Evolutionary conservation across 2,113 vertebrate species (phyloP), one percentile per base, ranked within the genome.

Genomic region (Nematolebias whitei): DNA sequence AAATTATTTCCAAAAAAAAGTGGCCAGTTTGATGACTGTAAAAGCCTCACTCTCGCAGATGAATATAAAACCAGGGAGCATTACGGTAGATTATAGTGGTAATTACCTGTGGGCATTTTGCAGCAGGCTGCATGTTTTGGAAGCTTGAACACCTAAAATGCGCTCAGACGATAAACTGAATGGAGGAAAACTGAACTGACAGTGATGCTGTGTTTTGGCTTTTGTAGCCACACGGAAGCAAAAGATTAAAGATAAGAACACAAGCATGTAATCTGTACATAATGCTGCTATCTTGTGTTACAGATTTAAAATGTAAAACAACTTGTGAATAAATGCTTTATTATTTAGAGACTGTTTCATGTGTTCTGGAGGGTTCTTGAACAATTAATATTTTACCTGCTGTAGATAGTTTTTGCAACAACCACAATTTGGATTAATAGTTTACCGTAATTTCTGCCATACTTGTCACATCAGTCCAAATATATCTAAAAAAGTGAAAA

Each of bases 61-160:
- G 77, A 79, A 86, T 86, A 52, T 62, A 48, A 87, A 80, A 90
- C 87, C 73, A 73, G 82, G 84, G 71, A 70, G 79, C 79, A 83
- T 86, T 87, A 72, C 71, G 74, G 78, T 26, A 60, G 70, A 67
- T 83, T 77, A 80, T 88, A 79, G 64, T 88, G 78, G 64, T 76
- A 80, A 86, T 81, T 83, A 87, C 70, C 72, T 68, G 67, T 62
- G 64, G 71, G 39, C 68, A 68, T 64, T 78, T 65, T 12, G 13
- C 62, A 40, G 52, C 58, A 80, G 69, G 62, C 68, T 43, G 61
- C 18, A 45, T 38, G 57, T 62, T 48, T n/a, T 13, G 63, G 63
- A 22, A 50, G 26, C 32, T 12, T 61, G 49, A 47, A 56, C 58
- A 23, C 55, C 62, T 62, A 19, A 82, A 78, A 80, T 77, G 68